A percentile compares a stretch with the other conserved stretches of the same genome.
These are phyloP conservation scores for Colletes latitarsis DNA, from an alignment of 1,140 invertebrate species.

Conservation along the genomic window DNA sequence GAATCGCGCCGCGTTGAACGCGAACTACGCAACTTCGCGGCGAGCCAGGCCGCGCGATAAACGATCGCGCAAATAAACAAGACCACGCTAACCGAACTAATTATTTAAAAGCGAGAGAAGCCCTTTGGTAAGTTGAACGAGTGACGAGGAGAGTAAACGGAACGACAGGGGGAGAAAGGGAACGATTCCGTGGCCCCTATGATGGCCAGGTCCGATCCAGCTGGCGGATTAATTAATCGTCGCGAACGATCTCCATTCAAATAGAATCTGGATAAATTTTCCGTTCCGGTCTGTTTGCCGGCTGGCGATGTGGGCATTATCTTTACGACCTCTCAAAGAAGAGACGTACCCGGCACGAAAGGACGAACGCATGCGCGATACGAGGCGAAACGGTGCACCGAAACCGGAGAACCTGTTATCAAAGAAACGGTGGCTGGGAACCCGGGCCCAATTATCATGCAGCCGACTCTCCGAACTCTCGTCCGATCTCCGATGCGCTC, in stretches of 20 bases:
- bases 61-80: slow-evolving; percentile 38
- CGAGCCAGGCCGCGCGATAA: not conserved
- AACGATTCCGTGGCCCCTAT: slow-evolving; percentile 50
- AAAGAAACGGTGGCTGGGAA: slow-evolving; percentile 68
- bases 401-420: slow-evolving; percentile 71
- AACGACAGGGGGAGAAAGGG: not conserved
- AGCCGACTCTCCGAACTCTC: slow-evolving; percentile 35
- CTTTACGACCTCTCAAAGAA: slow-evolving; percentile 72
- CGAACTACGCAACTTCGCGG: not conserved
- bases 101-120: slow-evolving; percentile 12
- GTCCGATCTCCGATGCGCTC: slow-evolving; percentile 20
- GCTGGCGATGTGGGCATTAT: slow-evolving; percentile 72
- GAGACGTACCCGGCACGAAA: slow-evolving; percentile 48
- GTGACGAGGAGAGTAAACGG: not conserved
- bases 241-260: slow-evolving; percentile 60
- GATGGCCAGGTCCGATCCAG: slow-evolving; percentile 48
- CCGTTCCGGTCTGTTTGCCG: slow-evolving; percentile 51
- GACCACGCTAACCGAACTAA: slow-evolving; percentile 36
- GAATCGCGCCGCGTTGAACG: slow-evolving; percentile 17
- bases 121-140: not conserved
- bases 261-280: slow-evolving; percentile 65
- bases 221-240: slow-evolving; percentile 61
- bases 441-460: slow-evolving; percentile 69
- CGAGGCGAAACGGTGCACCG: slow-evolving; percentile 46
- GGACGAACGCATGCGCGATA: slow-evolving; percentile 63